A percentile compares a stretch with the other conserved stretches of the same genome.
phyloP scores from a whole-genome alignment of 2,888 invertebrate genomes.

The Trypoxylon attenuatum region DNA sequence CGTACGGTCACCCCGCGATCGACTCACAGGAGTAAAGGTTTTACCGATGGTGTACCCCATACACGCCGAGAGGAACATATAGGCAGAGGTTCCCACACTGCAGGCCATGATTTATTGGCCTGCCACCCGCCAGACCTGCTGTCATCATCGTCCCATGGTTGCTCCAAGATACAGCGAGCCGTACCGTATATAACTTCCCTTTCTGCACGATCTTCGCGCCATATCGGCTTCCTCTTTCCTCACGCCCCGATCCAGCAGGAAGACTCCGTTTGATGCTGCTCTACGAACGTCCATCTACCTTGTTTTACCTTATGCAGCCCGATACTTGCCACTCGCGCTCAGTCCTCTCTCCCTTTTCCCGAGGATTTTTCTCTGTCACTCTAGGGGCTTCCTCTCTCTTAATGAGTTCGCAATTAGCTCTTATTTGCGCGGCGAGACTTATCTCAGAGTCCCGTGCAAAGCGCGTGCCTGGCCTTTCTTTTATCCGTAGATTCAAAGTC shows the following conservation, averaged over 20 bases:
- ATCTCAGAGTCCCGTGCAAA: slow-evolving; percentile 6
- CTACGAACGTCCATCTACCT: slow-evolving; percentile 45
- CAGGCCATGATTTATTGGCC: slow-evolving; percentile 69
- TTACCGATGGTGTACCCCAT: slow-evolving; percentile 54
- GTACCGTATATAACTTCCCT: slow-evolving; percentile 57
- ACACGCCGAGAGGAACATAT: slow-evolving; percentile 42
- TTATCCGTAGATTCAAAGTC: no score
- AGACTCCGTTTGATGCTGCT: slow-evolving; percentile 39
- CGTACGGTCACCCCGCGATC: slow-evolving; percentile 45
- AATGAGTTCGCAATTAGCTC: slow-evolving; percentile 40
- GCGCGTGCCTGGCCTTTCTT: neutral
- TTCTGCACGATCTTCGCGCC: slow-evolving; percentile 55
- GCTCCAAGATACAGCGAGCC: slow-evolving; percentile 53
- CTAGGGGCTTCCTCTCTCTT: neutral
- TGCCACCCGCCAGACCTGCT: slow-evolving; percentile 67
- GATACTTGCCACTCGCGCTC: slow-evolving; percentile 22
- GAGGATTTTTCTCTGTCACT: neutral
- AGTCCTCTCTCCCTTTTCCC: neutral
- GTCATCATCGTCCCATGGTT: slow-evolving; percentile 68
- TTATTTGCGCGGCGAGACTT: slow-evolving; percentile 25
- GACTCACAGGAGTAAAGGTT: slow-evolving; percentile 54
- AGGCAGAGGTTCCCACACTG: slow-evolving; percentile 65
- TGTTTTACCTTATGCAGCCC: slow-evolving; percentile 53
- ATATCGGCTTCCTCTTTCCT: slow-evolving; percentile 55
- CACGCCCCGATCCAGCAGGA: slow-evolving; percentile 50